Evolutionary conservation across 2,113 vertebrate genomes (phyloP).

Genomic region (Tichodroma muraria): DNA sequence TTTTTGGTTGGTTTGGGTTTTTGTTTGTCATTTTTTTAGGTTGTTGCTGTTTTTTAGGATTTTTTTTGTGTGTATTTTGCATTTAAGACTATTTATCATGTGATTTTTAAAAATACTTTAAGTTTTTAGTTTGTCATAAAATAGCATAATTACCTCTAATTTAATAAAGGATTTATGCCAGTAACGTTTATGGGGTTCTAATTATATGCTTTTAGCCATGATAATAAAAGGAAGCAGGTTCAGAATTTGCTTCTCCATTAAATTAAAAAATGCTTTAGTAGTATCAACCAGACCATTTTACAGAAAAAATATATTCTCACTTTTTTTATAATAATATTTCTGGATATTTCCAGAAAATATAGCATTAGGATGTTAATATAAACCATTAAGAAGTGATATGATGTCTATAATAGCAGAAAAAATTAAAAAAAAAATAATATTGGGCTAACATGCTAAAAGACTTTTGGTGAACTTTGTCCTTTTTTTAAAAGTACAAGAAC

Average conservation of each 20-base stretch:
- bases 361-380: neutral
- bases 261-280: neutral
- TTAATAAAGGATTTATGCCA: neutral
- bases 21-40: neutral
- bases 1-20: neutral
- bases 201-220: neutral
- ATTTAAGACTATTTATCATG: neutral
- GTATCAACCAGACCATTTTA: neutral
- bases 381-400: neutral
- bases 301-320: neutral
- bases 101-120: neutral
- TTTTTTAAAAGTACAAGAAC: neutral
- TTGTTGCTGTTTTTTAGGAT: fast-evolving
- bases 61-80: neutral
- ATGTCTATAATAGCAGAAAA: neutral
- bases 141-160: neutral
- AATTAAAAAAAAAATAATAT: neutral
- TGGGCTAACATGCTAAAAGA: neutral
- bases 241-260: neutral
- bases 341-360: neutral
- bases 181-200: neutral
- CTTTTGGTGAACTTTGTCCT: neutral
- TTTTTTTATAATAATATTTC: too few relatives aligned
- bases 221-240: neutral
- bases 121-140: neutral